phyloP scores from a whole-genome alignment of 1,140 invertebrate species.

The Lasaia peninsularis region DNA sequence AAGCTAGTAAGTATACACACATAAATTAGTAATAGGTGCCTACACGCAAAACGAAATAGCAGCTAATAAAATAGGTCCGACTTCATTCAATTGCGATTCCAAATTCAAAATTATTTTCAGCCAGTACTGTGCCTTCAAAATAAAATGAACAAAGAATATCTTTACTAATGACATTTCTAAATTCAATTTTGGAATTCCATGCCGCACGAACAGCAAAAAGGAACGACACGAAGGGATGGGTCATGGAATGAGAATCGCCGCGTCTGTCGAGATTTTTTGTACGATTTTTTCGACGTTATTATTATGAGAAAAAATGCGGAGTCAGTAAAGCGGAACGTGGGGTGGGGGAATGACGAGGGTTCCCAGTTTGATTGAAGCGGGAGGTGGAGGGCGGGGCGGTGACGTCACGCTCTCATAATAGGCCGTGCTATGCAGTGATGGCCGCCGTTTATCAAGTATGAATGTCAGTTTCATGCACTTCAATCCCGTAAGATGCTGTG shows the following conservation, averaged over 20 bases:
- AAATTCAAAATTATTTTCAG: neutral
- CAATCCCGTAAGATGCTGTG: slow-evolving; percentile 43
- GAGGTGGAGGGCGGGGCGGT: slow-evolving; percentile 68
- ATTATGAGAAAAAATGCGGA: slow-evolving; percentile 76
- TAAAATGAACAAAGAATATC: slow-evolving; percentile 5
- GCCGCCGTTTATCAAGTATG: slow-evolving; percentile 70
- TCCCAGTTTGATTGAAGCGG: slow-evolving; percentile 74
- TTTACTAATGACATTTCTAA: slow-evolving; percentile 22
- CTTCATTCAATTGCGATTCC: neutral
- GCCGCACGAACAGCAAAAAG: slow-evolving; percentile 49
- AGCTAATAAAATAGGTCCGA: neutral
- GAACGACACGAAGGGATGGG: slow-evolving; percentile 59
- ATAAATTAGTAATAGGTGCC: too few species aligned
- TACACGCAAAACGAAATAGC: too few species aligned
- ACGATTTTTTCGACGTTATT: slow-evolving; percentile 76
- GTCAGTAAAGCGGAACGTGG: slow-evolving; percentile 71
- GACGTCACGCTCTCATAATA: slow-evolving; percentile 76
- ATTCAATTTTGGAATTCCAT: slow-evolving; percentile 62
- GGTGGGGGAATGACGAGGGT: slow-evolving; percentile 74
- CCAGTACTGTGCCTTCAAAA: neutral
- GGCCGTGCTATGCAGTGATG: slow-evolving; percentile 72
- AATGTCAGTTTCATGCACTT: slow-evolving; percentile 55
- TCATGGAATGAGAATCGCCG: slow-evolving; percentile 50
- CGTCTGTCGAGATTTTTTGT: slow-evolving; percentile 73
- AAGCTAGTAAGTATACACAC: too few species aligned